Evolutionary conservation across 2,113 vertebrate species (phyloP).

Genomic region (Sula dactylatra): DNA sequence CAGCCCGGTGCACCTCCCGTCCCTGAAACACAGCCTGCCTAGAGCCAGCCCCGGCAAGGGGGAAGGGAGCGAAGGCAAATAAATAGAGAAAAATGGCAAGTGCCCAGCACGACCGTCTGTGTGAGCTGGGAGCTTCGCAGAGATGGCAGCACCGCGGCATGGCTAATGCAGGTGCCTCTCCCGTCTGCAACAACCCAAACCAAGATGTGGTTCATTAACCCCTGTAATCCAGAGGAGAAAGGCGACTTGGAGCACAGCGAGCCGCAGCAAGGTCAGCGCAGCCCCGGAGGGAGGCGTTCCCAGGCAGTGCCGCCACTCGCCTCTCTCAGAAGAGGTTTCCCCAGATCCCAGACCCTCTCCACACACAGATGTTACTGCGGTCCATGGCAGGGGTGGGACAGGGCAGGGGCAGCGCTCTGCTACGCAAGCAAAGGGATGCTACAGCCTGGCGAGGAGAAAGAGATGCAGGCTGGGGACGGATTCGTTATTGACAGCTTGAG

Average conservation of each 20-base stretch:
- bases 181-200: not conserved
- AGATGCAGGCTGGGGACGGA: not conserved
- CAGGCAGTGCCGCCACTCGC: not conserved
- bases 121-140: not conserved
- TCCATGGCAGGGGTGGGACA: not conserved
- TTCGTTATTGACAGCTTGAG: not conserved
- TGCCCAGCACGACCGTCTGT: not conserved
- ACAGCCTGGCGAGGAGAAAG: not conserved
- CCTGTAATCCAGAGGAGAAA: not conserved
- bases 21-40: not conserved
- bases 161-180: slow-evolving; percentile 46
- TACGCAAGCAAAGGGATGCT: not conserved
- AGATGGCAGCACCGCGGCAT: not conserved
- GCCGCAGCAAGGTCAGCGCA: not conserved
- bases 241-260: rapidly evolving
- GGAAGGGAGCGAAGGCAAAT: not conserved
- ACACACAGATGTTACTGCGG: not conserved
- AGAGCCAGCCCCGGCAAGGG: not conserved
- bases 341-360: not conserved
- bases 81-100: slow-evolving; percentile 29
- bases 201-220: not conserved
- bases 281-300: not conserved
- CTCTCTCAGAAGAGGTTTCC: not conserved
- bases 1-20: not conserved
- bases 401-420: not conserved